A percentile compares a stretch with the other conserved stretches of the same genome.
These are phyloP conservation scores for Drosophila paulistorum DNA, from an alignment of 1,140 invertebrate genomes.

Conservation along the genomic window DNA sequence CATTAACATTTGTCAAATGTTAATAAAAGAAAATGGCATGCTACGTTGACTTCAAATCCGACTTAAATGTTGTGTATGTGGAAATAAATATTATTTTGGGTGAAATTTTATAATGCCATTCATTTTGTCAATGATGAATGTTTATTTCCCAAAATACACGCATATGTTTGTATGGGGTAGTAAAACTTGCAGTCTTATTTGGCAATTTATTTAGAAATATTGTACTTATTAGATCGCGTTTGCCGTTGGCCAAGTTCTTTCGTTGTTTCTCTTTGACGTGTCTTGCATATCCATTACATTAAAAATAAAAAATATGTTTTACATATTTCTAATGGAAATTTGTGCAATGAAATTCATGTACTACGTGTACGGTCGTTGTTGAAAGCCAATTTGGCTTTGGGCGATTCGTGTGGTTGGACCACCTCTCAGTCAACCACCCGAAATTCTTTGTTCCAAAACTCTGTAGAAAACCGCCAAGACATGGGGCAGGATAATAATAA, in stretches of 20 bases:
- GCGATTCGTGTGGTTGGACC: background rate
- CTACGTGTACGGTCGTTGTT: slow-evolving; percentile 5
- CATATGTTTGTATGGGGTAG: too few relatives aligned
- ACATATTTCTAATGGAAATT: slow-evolving; percentile 16
- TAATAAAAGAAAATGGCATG: background rate
- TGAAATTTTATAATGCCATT: background rate
- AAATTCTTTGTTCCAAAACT: background rate
- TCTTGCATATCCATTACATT: background rate
- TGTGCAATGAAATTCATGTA: background rate
- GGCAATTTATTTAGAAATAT: slow-evolving; percentile 6
- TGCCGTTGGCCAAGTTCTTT: background rate
- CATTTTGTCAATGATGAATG: slow-evolving; percentile 7
- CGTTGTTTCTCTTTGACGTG: background rate
- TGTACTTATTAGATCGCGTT: slow-evolving; percentile 7
- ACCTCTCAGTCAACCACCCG: too few relatives aligned
- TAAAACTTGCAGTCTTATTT: too few relatives aligned
- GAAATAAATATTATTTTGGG: background rate
- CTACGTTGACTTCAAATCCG: slow-evolving; percentile 4
- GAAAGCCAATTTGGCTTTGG: slow-evolving; percentile 2
- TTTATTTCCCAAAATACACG: background rate
- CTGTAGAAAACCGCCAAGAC: background rate
- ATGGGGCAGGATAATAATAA: slow-evolving; percentile 38
- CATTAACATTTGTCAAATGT: background rate
- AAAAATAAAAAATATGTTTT: slow-evolving; percentile 1
- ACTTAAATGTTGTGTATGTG: background rate